phyloP scores from a whole-genome alignment of 2,888 invertebrate genomes.

The Stenchaetothrips biformis region DNA sequence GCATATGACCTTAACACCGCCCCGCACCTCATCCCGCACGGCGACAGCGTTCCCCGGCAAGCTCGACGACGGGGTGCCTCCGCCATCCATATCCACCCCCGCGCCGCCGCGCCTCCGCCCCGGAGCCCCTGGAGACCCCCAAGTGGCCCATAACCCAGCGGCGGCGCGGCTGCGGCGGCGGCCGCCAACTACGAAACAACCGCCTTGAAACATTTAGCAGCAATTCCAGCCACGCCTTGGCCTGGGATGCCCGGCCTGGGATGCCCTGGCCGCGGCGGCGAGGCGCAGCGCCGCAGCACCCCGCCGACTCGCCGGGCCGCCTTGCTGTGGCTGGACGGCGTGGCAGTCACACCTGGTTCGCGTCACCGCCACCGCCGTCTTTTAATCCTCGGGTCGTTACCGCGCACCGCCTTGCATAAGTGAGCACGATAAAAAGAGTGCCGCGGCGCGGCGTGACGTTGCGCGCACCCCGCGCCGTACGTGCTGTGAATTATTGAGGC shows the following conservation, averaged over 20 bases:
- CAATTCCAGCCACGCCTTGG: not conserved
- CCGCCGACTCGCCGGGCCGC: not conserved
- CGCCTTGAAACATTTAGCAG: conserved; percentile 23
- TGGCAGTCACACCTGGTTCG: not conserved
- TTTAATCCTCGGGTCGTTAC: too few relatives aligned
- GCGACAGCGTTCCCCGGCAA: not conserved
- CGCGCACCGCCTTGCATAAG: not conserved
- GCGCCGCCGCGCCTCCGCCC: not conserved
- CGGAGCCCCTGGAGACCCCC: not conserved
- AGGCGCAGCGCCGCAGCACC: not conserved
- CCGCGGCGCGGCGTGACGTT: not conserved
- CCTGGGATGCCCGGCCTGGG: not conserved
- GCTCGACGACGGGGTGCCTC: not conserved
- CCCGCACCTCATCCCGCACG: too few relatives aligned
- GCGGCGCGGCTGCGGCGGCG: not conserved
- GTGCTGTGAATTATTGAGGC: not conserved
- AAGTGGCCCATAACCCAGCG: conserved; percentile 17
- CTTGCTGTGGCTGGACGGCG: too few relatives aligned
- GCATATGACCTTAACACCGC: too few relatives aligned
- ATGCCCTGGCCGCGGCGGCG: too few relatives aligned
- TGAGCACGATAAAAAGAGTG: not conserved
- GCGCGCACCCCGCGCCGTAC: not conserved
- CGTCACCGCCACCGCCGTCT: not conserved
- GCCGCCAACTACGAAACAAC: conserved; percentile 9
- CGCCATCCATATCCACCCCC: not conserved